Conservation (phyloP, 2,797 vertebrate species). For the Enteromius argenteus region DNA sequence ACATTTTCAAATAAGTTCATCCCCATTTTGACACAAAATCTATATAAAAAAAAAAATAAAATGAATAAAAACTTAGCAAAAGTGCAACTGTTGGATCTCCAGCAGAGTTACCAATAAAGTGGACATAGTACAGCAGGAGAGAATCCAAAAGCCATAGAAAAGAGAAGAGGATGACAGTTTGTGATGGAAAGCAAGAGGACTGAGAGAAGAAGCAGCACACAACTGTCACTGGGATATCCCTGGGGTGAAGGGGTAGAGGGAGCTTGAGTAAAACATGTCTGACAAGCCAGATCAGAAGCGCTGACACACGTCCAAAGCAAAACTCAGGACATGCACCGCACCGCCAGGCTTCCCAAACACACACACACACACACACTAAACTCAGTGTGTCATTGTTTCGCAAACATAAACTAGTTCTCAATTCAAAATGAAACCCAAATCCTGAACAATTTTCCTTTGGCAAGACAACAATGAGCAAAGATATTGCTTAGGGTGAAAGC, state of each 20-base stretch:
- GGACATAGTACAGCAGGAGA: constrained; percentile 25
- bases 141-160: constrained; percentile 22
- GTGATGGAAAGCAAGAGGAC: constrained; percentile 58
- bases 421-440: constrained; percentile 25
- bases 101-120: constrained; percentile 13
- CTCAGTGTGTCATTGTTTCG: not conserved
- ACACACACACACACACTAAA: constrained; percentile 57
- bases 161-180: constrained; percentile 25
- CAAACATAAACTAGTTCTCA: constrained; percentile 18
- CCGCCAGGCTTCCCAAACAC: constrained; percentile 48
- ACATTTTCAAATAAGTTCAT: not conserved
- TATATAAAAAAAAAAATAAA: not conserved
- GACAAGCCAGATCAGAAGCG: constrained; percentile 79
- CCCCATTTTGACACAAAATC: constrained; percentile 13
- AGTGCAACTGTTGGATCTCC: not conserved
- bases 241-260: constrained; percentile 66
- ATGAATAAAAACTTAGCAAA: not conserved
- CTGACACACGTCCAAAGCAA: constrained; percentile 72
- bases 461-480: constrained; percentile 13
- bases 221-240: constrained; percentile 76
- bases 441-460: not conserved
- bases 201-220: constrained; percentile 58
- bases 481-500: constrained; percentile 18
- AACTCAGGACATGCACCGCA: constrained; percentile 69
- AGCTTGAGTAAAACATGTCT: constrained; percentile 74